Evolutionary conservation across 2,888 invertebrate genomes (phyloP).

Genomic region (Branchellion lobata): DNA sequence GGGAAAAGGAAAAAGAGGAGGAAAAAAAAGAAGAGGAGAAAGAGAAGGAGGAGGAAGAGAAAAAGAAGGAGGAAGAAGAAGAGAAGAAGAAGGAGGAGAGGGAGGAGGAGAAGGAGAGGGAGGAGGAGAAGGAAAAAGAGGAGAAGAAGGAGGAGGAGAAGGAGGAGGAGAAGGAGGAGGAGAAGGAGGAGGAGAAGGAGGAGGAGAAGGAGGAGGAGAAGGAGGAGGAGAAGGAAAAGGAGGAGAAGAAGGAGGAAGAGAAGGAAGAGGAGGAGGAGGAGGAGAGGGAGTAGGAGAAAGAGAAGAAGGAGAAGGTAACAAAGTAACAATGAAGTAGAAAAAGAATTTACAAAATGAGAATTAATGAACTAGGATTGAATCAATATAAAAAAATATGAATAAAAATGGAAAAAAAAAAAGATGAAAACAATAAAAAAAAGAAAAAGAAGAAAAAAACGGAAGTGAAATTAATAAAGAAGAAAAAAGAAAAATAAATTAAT

Average conservation of each 20-base stretch:
- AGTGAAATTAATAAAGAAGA: too few relatives aligned
- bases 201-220: background rate
- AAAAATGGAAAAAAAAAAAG: too few relatives aligned
- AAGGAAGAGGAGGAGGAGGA: background rate
- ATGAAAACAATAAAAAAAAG: too few relatives aligned
- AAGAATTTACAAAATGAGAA: background rate
- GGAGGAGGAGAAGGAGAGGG: background rate
- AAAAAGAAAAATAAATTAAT: too few relatives aligned
- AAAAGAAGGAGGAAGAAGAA: slow-evolving; percentile 1
- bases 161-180: background rate
- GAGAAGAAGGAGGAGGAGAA: background rate
- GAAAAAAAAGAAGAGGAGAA: background rate
- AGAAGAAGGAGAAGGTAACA: background rate
- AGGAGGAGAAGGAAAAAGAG: background rate
- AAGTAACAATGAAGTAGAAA: background rate
- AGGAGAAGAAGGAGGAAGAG: background rate
- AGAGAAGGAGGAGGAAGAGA: too few relatives aligned
- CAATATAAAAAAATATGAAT: too few relatives aligned
- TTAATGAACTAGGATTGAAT: background rate
- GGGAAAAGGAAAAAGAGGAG: background rate
- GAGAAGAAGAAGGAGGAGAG: too few relatives aligned
- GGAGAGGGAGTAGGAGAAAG: background rate
- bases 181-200: background rate
- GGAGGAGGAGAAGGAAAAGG: background rate
- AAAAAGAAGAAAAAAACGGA: too few relatives aligned